Percentiles rank a stretch among this genome's conserved stretches.
Conservation (phyloP, 2,888 invertebrate genomes). For the Cantharis flavilabris region DNA sequence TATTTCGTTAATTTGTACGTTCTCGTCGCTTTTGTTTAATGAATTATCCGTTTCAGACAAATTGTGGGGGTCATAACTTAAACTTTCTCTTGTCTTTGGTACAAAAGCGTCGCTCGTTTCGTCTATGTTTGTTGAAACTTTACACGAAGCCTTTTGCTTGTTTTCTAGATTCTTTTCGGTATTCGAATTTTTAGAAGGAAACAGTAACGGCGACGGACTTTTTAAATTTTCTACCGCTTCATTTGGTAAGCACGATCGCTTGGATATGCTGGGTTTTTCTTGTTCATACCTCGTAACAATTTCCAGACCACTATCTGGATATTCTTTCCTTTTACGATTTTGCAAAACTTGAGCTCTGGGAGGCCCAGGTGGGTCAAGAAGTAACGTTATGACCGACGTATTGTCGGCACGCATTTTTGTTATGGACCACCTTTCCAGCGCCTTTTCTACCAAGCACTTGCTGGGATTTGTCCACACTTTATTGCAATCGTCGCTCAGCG, state of each 20-base stretch:
- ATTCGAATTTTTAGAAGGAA: background rate
- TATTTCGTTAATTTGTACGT: conserved; percentile 70
- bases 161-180: background rate
- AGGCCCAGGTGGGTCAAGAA: conserved; percentile 88
- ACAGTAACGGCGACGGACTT: background rate
- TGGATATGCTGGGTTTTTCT: background rate
- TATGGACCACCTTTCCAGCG: conserved; percentile 78
- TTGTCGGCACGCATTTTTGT: conserved; percentile 93
- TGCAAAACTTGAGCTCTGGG: conserved; percentile 69
- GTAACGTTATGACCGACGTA: conserved; percentile 90
- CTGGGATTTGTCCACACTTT: conserved; percentile 85
- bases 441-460: conserved; percentile 83
- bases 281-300: conserved; percentile 48
- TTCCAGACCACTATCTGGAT: conserved; percentile 46
- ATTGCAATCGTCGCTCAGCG: conserved; percentile 55
- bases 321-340: conserved; percentile 44
- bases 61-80: conserved; percentile 44
- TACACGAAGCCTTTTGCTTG: background rate
- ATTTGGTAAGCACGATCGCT: conserved; percentile 4
- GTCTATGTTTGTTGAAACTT: conserved; percentile 17
- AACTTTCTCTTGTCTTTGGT: conserved; percentile 46
- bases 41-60: conserved; percentile 50
- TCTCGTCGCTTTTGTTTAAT: conserved; percentile 29
- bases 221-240: background rate
- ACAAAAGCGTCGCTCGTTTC: conserved; percentile 35